phyloP scores from a whole-genome alignment of 2,113 vertebrate genomes.

The Tor tambroides region DNA sequence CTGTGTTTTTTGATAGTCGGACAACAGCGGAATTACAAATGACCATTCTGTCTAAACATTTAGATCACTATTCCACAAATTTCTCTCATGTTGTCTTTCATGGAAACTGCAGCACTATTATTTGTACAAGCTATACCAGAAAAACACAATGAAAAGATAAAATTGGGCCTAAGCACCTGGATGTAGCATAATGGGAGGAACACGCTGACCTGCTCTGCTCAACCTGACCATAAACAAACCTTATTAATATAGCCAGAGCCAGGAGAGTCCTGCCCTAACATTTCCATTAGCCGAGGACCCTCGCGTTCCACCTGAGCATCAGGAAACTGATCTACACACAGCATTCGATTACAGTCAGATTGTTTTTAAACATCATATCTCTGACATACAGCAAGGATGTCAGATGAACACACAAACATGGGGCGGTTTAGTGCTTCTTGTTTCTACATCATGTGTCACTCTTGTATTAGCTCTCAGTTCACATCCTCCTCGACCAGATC shows the following conservation, averaged over 20 bases:
- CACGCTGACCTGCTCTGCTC: constrained; percentile 10
- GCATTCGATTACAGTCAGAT: background rate
- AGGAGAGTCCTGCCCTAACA: background rate
- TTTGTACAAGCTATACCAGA: background rate
- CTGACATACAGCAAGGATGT: background rate
- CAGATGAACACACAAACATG: background rate
- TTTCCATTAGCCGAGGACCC: background rate
- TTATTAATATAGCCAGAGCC: background rate
- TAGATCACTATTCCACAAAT: background rate
- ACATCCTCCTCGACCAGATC: background rate
- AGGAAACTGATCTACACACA: background rate
- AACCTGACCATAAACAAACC: constrained; percentile 8
- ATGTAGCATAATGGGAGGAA: constrained; percentile 16
- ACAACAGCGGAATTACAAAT: background rate
- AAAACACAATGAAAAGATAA: background rate
- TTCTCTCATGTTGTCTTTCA: background rate
- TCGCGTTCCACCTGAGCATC: background rate
- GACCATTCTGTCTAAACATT: background rate
- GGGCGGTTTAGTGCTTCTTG: background rate
- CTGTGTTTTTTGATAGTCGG: background rate
- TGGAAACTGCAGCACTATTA: background rate
- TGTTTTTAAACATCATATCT: background rate
- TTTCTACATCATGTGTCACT: constrained; percentile 29
- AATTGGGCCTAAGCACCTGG: background rate
- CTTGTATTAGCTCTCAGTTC: background rate